Base-by-base conservation (phyloP, 1,140 invertebrate species). In the Vanessa atalanta region DNA sequence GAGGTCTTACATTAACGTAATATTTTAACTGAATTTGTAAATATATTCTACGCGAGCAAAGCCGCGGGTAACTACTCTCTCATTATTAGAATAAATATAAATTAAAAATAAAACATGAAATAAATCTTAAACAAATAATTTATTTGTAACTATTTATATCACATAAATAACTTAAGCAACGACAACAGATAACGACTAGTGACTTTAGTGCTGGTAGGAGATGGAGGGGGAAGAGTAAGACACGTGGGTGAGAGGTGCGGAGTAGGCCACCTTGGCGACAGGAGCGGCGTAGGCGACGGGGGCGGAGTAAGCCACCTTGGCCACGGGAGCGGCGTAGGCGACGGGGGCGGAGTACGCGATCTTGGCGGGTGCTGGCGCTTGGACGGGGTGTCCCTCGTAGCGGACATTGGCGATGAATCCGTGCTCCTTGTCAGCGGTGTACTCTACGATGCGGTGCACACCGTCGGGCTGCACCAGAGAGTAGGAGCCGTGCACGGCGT, bases 251-350 rank as follows among this genome's bases (percentile, higher is more conserved):
- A 85, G 76, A 23, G 81, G 84, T 65, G 86, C 83, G 15, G 80
- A 76, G 78, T 88, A 86, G 65, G 83, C 81, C 50, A 84, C 50
- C 68, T 82, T 83, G 43, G 83, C 76, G 15, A 82, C 67, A 53
- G 79, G 80, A 0, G 82, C 80, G 11, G 81, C 47, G 14, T 74
- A 75, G 23, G 73, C 65, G 47, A 79, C 65, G 31, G 83, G 77
- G 31, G 82, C 70, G 20, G 94, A 94, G 86, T 96, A 95, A 72
- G 95, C 94, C 2, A 95, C 94, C 61, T 93, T 95, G 94, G 93
- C 84, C 95, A 94, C n/a, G 94, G 94, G 88, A 1, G 63, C 63
- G 9, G 63, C 47, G 63, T 65, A 75, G 23, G 73, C 65, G 47
- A 79, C 65, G 31, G 83, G 77, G 31, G 82, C 70, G 20, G 94